Base-by-base conservation (phyloP, 1,140 invertebrate species). In the Scaptomyza montana region DNA sequence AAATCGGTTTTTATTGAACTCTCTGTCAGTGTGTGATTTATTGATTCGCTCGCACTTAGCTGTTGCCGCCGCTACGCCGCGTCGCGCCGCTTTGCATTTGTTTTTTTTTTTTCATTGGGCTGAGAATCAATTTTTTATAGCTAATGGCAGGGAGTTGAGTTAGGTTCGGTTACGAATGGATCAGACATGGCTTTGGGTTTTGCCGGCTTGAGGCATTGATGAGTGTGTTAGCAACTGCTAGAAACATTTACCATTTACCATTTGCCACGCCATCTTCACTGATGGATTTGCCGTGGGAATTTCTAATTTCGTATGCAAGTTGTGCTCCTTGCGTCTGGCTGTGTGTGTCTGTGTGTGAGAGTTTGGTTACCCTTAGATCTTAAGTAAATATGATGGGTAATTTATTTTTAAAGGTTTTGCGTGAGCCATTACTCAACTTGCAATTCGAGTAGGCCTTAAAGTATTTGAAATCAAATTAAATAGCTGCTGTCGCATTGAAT, bases 371-470 rank as follows among this genome's bases (percentile, higher is more conserved):
- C 46, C 78, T 46, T 47, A 33, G 51, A 72, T 72, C 81, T 74
- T 82, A 87, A 78, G 78, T 86, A 89, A 86, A 86, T 89, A 86
- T 82, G 75, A 86, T 86, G 78, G 82, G 81, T 87, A 86, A 86
- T 86, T 86, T 78, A 75, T 78, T 87, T 81, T 86, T 86, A 87
- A 85, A 87, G 82, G 78, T 68, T 72, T 60, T 87, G 71, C 72
- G 84, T 87, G 82, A 63, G 82, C 84, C 84, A 82, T 86, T 87
- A 87, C 75, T 70, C 47, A 78, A 86, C 87, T 86, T 78, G 71
- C 78, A 81, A 87, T 87, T 67, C 71, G 54, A 63, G 59, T 63
- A 51, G 69, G 56, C 63, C 57, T 33, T 59, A 54, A 69, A 71
- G 70, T 59, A 64, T 64, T 68, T 57, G 67, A 82, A 82, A 33